Evolutionary conservation across 2,113 vertebrate genomes (phyloP), one percentile per base, ranked within the genome.

Genomic region (Sebastes fasciatus): DNA sequence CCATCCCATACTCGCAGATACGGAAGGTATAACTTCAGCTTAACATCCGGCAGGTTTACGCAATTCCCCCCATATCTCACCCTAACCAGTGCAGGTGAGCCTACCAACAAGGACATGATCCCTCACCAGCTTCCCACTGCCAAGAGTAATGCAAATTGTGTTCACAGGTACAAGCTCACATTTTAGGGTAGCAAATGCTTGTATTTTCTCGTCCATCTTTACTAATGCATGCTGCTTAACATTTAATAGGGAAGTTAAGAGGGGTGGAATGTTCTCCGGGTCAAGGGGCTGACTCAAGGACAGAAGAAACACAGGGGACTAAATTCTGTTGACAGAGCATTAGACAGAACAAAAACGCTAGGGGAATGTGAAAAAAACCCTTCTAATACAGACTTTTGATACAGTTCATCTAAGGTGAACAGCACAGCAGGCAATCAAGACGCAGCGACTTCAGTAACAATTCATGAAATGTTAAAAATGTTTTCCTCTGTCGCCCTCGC

Each of bases 401-500:
- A 9, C 8, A 34, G 68, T 80, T 88, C 74, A 76, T 46, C 40
- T 42, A 14, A 75, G 74, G 83, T 74, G 48, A 85, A 62, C 5
- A 16, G 43, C 51, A 66, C 74, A 57, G 43, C 34, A 52, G 67
- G 46, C 42, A 57, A 66, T 67, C 40, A 79, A 77, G 77, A 74
- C 42, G 8, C 79, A 65, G 51, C 9, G 6, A 43, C 62, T 77
- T 84, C 67, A 67, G 17, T 77, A 54, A 71, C 61, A 80, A 67
- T 79, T 84, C 46, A 73, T 79, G 58, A 82, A 64, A 62, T 79
- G 58, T 79, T 71, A 3, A 57, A 34, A 71, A 71, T 55, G 52
- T 72, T 76, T 76, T 43, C n/a, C 48, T 72, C 74, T 58, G 64
- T 75, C 9, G 14, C 65, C 51, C 16, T 21, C 6, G 14, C 58